Base-by-base conservation (phyloP, 2,888 invertebrate genomes). In the Scelioninae gen. 2 region DNA sequence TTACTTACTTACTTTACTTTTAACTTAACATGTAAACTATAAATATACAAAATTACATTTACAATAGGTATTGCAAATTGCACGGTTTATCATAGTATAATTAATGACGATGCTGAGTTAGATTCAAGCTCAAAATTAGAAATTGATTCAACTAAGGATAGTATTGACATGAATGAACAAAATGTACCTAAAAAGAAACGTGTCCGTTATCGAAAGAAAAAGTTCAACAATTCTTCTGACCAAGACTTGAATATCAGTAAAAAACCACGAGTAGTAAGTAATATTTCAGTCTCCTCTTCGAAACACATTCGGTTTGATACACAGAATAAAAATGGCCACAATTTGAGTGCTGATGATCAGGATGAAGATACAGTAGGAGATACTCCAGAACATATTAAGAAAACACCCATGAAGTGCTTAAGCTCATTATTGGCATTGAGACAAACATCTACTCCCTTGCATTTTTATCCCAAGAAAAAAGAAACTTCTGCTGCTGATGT, bases 261-360 rank as follows among this genome's bases (percentile, higher is more conserved):
- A 11, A 83, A 83, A 46, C 81, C 81, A n/a, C 80, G 76, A 31
- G 77, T 82, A 16, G 74, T 81, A 50, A 63, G 80, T 64, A 76
- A 79, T 6, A 22, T 72, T 19, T 13, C 68, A 6, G 45, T 84
- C 41, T 35, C 81, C 10, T 50, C 77, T 31, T 78, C 77, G n/a
- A 83, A 82, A 58, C 84, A 84, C 53, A 84, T 84, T 58, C 70
- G 83, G 15, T 84, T 84, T 46, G 73, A 80, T 63, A 65, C 50
- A 43, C 22, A 53, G n/a, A 70, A 80, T 7, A 46, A 72, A 2
- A 73, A 79, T 10, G 74, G 76, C 10, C 50, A 39, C 3, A 7
- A 18, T 25, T 63, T 60, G 4, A 25, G 2, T 7, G 6, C 3
- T 43, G 31, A 50, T 10, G 15, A 57, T 9, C 15, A 58, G 39